phyloP scores from a whole-genome alignment of 2,888 invertebrate species.

The Campoplex nolae region DNA sequence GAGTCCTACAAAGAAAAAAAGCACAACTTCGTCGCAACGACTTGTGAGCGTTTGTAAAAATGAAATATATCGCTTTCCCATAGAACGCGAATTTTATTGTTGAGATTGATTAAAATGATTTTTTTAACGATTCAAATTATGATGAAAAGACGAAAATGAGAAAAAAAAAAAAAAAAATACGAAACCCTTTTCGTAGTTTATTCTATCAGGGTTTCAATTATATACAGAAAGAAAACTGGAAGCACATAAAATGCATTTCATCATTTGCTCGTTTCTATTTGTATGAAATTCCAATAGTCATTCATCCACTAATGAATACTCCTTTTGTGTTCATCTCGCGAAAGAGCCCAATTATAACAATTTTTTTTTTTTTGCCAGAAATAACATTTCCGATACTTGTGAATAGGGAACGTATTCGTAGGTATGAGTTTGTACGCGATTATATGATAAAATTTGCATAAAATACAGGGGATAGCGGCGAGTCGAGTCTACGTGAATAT shows the following conservation, averaged over 20 bases:
- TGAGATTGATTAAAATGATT: too few relatives aligned
- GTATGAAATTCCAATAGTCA: neutral
- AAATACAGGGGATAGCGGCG: neutral
- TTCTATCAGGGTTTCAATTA: neutral
- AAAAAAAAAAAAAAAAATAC: too few relatives aligned
- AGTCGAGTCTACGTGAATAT: neutral
- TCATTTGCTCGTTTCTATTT: neutral
- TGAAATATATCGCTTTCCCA: neutral
- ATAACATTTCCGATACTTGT: conserved; percentile 61
- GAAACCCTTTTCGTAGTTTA: neutral
- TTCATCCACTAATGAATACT: conserved; percentile 12
- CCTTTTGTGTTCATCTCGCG: conserved; percentile 65
- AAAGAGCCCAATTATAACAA: conserved; percentile 77
- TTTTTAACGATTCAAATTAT: neutral
- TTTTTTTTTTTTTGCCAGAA: conserved; percentile 74
- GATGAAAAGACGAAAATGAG: too few relatives aligned
- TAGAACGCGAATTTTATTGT: neutral
- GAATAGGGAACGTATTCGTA: conserved; percentile 10
- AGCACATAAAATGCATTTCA: neutral
- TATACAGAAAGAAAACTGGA: neutral
- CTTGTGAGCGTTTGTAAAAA: neutral
- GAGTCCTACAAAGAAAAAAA: neutral
- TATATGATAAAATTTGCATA: neutral
- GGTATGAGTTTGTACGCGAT: neutral
- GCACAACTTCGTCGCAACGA: neutral